Conservation (phyloP, 2,797 vertebrate genomes). For the Lepilemur ruficaudatus region DNA sequence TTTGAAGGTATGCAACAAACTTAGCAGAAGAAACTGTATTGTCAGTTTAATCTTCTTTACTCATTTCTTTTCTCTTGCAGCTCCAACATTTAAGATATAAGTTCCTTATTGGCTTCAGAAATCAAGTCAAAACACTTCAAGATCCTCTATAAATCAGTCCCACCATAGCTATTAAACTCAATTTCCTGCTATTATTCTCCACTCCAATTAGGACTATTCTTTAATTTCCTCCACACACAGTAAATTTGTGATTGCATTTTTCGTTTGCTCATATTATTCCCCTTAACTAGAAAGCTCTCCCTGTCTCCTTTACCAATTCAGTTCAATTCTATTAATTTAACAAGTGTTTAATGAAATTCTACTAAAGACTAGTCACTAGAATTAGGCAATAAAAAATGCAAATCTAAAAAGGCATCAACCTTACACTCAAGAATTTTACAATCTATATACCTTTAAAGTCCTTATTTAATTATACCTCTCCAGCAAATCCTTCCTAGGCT, state of each 20-base stretch:
- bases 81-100: conserved; percentile 17
- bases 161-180: not conserved
- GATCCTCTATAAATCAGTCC: not conserved
- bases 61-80: not conserved
- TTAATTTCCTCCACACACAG: not conserved
- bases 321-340: conserved; percentile 18
- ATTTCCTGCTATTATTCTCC: not conserved
- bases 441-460: not conserved
- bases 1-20: not conserved
- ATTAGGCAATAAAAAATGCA: conserved; percentile 21
- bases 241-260: conserved; percentile 8
- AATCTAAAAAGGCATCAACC: not conserved
- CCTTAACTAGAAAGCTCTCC: not conserved
- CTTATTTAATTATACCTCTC: not conserved
- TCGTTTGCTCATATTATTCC: not conserved
- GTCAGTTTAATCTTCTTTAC: not conserved
- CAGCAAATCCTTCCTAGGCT: not conserved
- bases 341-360: conserved; percentile 7
- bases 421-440: conserved; percentile 24
- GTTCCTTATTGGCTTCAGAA: conserved; percentile 8
- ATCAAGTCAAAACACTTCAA: conserved; percentile 26
- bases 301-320: not conserved
- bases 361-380: conserved; percentile 4
- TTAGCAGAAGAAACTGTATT: not conserved
- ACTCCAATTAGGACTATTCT: not conserved